Conservation (phyloP, 2,797 vertebrate species). For the Tachyglossus aculeatus region DNA sequence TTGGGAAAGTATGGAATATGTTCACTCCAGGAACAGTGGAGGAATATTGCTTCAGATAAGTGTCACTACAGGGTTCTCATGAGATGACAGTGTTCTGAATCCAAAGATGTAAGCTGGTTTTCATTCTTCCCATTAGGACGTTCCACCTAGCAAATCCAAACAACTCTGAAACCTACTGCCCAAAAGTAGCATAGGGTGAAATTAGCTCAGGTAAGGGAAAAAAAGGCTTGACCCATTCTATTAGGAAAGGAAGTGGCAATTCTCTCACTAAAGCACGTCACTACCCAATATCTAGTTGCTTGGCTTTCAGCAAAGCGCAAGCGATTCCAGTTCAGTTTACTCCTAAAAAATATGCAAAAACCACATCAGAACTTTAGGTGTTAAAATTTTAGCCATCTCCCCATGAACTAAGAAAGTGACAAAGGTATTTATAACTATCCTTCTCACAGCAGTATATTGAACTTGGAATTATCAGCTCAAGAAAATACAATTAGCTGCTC, state of each 20-base stretch:
- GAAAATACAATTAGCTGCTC: no score
- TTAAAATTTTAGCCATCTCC: fast-evolving
- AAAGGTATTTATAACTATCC: not conserved
- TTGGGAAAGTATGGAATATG: slow-evolving; percentile 13
- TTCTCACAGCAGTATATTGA: fast-evolving
- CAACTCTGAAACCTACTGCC: slow-evolving; percentile 6
- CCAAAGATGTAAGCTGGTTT: slow-evolving; percentile 32
- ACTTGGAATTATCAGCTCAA: not conserved
- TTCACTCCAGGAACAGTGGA: slow-evolving; percentile 33
- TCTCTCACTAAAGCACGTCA: not conserved
- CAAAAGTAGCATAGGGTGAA: not conserved
- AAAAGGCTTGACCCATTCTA: not conserved
- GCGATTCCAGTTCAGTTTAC: not conserved
- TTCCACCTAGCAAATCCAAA: slow-evolving; percentile 38
- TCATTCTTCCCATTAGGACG: slow-evolving; percentile 13
- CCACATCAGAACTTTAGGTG: not conserved
- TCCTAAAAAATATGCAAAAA: not conserved
- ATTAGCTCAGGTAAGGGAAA: not conserved
- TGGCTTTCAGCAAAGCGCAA: fast-evolving
- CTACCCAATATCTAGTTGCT: not conserved
- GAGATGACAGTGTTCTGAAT: slow-evolving; percentile 47
- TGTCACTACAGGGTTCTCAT: slow-evolving; percentile 25
- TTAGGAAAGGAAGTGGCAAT: not conserved
- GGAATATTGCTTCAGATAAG: slow-evolving; percentile 46
- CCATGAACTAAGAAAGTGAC: not conserved